Conservation (phyloP, 2,113 vertebrate species). For the Diphyllodes magnificus region DNA sequence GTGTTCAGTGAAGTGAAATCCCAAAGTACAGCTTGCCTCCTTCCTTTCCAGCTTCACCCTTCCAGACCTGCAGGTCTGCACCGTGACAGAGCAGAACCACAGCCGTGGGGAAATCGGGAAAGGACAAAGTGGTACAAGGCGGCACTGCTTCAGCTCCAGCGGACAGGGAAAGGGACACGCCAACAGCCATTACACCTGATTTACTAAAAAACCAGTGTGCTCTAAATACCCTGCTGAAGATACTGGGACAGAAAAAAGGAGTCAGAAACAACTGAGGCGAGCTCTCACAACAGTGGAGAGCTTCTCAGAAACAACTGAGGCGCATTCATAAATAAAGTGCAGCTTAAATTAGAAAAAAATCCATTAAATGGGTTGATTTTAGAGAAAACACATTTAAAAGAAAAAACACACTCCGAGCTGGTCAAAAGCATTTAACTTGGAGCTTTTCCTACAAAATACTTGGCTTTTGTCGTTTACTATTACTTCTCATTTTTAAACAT, state of each 20-base stretch:
- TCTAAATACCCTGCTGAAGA: background rate
- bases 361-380: accelerated
- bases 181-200: background rate
- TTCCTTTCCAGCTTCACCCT: background rate
- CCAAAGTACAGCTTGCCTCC: background rate
- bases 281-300: too few relatives aligned
- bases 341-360: too few relatives aligned
- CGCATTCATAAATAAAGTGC: background rate
- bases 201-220: background rate
- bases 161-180: background rate
- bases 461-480: background rate
- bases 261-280: background rate
- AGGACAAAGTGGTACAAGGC: background rate
- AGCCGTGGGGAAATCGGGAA: accelerated
- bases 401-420: background rate
- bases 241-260: background rate
- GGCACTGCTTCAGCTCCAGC: too few relatives aligned
- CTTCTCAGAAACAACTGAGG: background rate
- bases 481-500: background rate
- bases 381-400: background rate
- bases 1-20: background rate
- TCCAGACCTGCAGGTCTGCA: background rate
- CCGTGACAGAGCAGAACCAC: background rate
- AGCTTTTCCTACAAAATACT: background rate
- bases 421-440: background rate